Evolutionary conservation across 2,113 vertebrate species (phyloP).

Genomic region (Tragelaphus strepsiceros): DNA sequence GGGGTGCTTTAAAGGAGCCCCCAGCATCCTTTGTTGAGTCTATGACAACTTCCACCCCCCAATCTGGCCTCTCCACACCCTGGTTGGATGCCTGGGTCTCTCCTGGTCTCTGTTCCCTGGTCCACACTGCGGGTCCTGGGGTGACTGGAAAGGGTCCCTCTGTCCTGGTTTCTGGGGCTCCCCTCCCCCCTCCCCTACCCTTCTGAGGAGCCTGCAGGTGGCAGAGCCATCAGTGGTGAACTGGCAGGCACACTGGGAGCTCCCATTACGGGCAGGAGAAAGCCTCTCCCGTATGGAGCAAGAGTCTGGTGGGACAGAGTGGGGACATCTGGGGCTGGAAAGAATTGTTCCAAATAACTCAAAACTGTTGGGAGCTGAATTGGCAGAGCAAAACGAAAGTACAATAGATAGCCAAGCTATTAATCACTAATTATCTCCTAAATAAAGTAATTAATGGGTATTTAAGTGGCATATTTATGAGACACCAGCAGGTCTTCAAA

Average conservation of each 20-base stretch:
- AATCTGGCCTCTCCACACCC: not conserved
- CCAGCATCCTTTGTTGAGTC: not conserved
- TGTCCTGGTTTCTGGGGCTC: not conserved
- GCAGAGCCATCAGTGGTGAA: not conserved
- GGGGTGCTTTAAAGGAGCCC: not conserved
- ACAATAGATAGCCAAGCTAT: constrained; percentile 65
- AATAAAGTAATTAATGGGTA: constrained; percentile 62
- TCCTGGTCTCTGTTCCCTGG: not conserved
- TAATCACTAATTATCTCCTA: constrained; percentile 72
- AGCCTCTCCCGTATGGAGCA: not conserved
- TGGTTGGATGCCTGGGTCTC: not conserved
- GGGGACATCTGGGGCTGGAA: constrained; percentile 36
- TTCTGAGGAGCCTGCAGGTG: not conserved
- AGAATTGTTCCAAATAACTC: constrained; percentile 49
- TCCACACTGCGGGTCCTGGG: not conserved
- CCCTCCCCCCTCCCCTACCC: not conserved
- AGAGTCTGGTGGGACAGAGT: constrained; percentile 16
- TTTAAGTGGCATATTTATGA: constrained; percentile 54
- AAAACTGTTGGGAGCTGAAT: constrained; percentile 31
- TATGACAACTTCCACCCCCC: not conserved
- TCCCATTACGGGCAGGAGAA: not conserved
- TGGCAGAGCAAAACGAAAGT: constrained; percentile 63
- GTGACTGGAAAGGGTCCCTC: not conserved
- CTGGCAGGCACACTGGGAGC: not conserved
- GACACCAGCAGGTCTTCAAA: constrained; percentile 59